Base-by-base conservation (phyloP, 2,797 vertebrate species). In the Tauraco hartlaubi region DNA sequence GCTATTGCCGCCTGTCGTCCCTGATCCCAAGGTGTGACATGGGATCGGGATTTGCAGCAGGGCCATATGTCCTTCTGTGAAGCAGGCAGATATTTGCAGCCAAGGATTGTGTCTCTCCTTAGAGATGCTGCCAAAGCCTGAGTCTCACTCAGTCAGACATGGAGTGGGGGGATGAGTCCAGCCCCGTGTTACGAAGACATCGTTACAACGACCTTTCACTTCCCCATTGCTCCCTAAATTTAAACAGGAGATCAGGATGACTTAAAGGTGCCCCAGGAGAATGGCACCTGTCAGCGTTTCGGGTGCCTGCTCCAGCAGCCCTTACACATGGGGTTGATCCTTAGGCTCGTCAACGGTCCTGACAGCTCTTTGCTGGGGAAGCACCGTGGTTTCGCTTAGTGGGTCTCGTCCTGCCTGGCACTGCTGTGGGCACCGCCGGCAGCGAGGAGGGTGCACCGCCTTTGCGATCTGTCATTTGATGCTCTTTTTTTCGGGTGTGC, bases 311-410 rank as follows among this genome's bases (percentile, higher is more conserved):
- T 48, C 49, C 51, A 51, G 67, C 29, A 88, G 69, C 55, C 81
- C 44, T 76, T 25, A 4, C 2, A 2, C 16, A 9, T 6, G 9
- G 29, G 19, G 9, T 37, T 44, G 19, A 7, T 66, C 17, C 73
- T 44, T 13, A 14, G 73, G 44, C 17, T 31, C 2, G 2, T 8
- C 39, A 46, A 26, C 3, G 3, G 44, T 14, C 26, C n/a, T 1
- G 0, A 2, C 1, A 11, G 35, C 51, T 15, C 56, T 49, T 33
- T 63, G 22, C 62, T 71, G 72, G 49, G 66, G 83, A 46, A 80
- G 35, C 3, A 3, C 48, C 0, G 1, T 11, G 62, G 54, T 29
- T 43, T 55, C 0, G 0, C 31, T 0, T 17, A 12, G 10, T 33
- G 49, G 52, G 12, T 56, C 37, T 56, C 59, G 0, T 0, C 2